These are phyloP conservation scores for Exephanes ischioxanthus DNA, from an alignment of 2,888 invertebrate species.

Conservation along the genomic window DNA sequence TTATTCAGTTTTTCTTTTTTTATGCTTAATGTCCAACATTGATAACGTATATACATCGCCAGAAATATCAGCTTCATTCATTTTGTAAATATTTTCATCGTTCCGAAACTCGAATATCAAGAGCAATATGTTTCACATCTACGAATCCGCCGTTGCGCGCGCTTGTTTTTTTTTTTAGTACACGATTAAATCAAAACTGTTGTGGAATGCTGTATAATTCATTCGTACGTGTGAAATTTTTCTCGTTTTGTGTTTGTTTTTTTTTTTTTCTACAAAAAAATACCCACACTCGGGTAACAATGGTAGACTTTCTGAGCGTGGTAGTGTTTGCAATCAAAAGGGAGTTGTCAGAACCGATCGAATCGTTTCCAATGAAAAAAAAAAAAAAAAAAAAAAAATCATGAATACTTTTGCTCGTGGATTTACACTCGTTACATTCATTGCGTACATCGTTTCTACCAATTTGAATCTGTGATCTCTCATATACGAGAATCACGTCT, in stretches of 20 bases:
- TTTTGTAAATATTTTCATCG: neutral
- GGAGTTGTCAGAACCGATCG: conserved; percentile 41
- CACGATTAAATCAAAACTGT: conserved; percentile 31
- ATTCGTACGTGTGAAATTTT: conserved; percentile 33
- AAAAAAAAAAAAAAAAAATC: conserved; percentile 14
- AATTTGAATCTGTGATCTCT: conserved; percentile 45
- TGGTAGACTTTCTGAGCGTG: conserved; percentile 62
- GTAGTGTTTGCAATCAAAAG: conserved; percentile 54
- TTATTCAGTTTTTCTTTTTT: conserved; percentile 45
- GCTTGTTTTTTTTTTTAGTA: neutral
- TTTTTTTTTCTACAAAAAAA: conserved; percentile 41
- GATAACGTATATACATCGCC: conserved; percentile 52
- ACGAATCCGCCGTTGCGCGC: conserved; percentile 15
- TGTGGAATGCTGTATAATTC: conserved; percentile 54
- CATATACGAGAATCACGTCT: conserved; percentile 30
- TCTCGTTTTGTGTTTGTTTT: conserved; percentile 31
- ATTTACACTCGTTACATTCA: conserved; percentile 15
- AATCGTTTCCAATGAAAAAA: conserved; percentile 28
- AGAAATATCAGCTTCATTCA: conserved; percentile 25
- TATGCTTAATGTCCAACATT: conserved; percentile 26
- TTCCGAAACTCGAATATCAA: conserved; percentile 17
- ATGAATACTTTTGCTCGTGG: neutral
- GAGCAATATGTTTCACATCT: conserved; percentile 18
- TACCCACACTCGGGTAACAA: conserved; percentile 37
- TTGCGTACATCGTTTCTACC: conserved; percentile 39